These are phyloP conservation scores for Sebastes vulpes DNA, from an alignment of 2,797 vertebrate genomes.

Conservation along the genomic window DNA sequence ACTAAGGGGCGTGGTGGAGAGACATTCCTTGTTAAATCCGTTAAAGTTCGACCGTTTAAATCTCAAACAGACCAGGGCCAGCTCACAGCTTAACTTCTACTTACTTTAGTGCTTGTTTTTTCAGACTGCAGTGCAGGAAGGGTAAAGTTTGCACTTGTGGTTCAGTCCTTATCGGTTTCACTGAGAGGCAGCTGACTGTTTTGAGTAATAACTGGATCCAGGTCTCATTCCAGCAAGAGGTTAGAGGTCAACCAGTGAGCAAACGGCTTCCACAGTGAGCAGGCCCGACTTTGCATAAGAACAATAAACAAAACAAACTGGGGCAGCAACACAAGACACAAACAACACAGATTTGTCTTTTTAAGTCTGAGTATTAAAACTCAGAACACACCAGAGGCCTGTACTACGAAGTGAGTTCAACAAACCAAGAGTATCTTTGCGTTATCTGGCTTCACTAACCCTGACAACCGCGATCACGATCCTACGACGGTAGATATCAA, in stretches of 20 bases:
- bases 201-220: conserved; percentile 23
- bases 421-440: not conserved
- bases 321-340: conserved; percentile 27
- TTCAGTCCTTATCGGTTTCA: conserved; percentile 34
- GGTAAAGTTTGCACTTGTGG: not conserved
- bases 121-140: conserved; percentile 44
- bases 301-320: conserved; percentile 30
- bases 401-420: not conserved
- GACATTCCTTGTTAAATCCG: conserved; percentile 47
- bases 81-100: conserved; percentile 23
- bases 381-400: not conserved
- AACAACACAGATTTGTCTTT: conserved; percentile 15
- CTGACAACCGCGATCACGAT: not conserved
- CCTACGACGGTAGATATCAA: no score
- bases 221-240: conserved; percentile 36
- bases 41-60: conserved; percentile 32
- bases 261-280: conserved; percentile 74
- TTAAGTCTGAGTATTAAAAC: not conserved
- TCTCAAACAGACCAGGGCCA: conserved; percentile 15
- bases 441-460: not conserved
- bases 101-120: conserved; percentile 38
- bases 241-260: conserved; percentile 63
- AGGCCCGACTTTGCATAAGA: conserved; percentile 63
- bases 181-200: conserved; percentile 1
- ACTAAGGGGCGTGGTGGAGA: conserved; percentile 60